Conservation (phyloP, 1,140 invertebrate genomes). For the Drosophila yakuba region DNA sequence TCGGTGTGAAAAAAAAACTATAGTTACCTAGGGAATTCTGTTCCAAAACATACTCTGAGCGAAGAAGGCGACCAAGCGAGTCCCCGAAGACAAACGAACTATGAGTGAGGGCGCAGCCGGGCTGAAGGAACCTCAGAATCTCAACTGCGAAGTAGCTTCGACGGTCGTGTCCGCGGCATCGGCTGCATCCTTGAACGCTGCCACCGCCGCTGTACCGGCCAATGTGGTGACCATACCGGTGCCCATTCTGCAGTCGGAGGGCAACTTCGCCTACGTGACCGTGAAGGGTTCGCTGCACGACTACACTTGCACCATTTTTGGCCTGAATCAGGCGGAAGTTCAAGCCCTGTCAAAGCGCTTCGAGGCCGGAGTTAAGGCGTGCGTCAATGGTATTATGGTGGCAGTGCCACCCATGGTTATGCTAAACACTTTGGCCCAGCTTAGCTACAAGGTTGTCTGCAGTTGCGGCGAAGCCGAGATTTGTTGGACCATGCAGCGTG, state of each 20-base stretch:
- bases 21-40: constrained; percentile 61
- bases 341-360: constrained; percentile 89
- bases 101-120: constrained; percentile 63
- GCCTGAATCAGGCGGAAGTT: constrained; percentile 88
- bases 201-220: constrained; percentile 18
- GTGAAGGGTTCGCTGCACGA: constrained; percentile 92
- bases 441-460: constrained; percentile 91
- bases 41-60: constrained; percentile 45
- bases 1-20: constrained; percentile 45
- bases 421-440: constrained; percentile 90
- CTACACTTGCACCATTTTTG: constrained; percentile 90
- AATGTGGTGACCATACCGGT: constrained; percentile 83
- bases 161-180: constrained; percentile 41
- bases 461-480: constrained; percentile 92
- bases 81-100: constrained; percentile 54
- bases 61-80: constrained; percentile 20
- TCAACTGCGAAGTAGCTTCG: constrained; percentile 40
- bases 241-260: constrained; percentile 85
- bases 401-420: constrained; percentile 88
- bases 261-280: constrained; percentile 88
- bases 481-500: constrained; percentile 92
- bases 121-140: constrained; percentile 58
- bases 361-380: constrained; percentile 86
- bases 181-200: constrained; percentile 42
- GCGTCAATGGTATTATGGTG: constrained; percentile 90